phyloP scores from a whole-genome alignment of 1,140 invertebrate genomes.

The Coptotermes formosanus region DNA sequence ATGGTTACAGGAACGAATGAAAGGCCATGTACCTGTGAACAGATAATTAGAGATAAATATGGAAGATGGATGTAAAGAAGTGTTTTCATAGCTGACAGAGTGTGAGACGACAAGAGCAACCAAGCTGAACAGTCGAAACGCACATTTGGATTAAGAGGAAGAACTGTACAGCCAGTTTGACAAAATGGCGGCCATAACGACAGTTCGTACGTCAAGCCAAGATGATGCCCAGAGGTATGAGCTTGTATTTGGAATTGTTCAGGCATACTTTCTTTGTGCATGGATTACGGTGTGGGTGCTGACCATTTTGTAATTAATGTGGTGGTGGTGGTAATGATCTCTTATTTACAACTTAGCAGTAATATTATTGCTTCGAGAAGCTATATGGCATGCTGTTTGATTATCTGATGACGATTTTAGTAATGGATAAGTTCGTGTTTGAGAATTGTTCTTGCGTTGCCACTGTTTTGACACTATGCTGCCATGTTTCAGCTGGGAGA shows the following conservation, averaged over 20 bases:
- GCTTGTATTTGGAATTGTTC: not conserved
- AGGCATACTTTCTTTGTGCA: not conserved
- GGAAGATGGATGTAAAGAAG: not conserved
- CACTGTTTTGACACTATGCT: too few species aligned
- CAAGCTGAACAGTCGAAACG: not conserved
- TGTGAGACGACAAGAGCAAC: not conserved
- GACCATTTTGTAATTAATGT: not conserved
- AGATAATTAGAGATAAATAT: not conserved
- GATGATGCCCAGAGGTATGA: conserved; percentile 5
- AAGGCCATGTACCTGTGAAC: not conserved
- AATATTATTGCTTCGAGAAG: too few species aligned
- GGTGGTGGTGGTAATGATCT: not conserved
- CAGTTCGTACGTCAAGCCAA: not conserved
- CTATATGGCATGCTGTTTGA: too few species aligned
- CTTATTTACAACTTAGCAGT: too few species aligned
- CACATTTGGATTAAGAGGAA: not conserved
- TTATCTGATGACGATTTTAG: too few species aligned
- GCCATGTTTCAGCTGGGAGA: too few species aligned
- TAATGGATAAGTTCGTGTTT: too few species aligned
- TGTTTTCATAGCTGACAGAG: not conserved
- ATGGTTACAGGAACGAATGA: too few species aligned
- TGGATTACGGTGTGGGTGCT: not conserved
- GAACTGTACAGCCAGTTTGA: not conserved
- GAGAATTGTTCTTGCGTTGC: too few species aligned
- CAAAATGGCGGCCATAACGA: conserved; percentile 8